Conservation (phyloP, 2,888 invertebrate species). For the Xanthostigma xanthostigma region DNA sequence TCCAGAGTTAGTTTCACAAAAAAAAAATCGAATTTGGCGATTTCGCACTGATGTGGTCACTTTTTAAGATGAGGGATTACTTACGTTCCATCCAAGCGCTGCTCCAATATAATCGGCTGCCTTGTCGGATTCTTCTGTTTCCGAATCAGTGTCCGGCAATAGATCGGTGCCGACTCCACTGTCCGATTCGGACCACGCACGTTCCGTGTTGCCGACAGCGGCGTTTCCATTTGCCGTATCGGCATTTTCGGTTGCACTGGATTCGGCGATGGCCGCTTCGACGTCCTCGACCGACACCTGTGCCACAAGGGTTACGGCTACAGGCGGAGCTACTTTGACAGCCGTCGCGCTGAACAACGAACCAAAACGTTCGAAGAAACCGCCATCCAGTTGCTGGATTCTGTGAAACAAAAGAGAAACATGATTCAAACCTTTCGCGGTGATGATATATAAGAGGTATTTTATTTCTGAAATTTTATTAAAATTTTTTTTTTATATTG, state of each 20-base stretch:
- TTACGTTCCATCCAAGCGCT: conserved; percentile 61
- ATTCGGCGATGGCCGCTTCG: conserved; percentile 20
- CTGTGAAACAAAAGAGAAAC: conserved; percentile 32
- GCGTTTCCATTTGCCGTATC: conserved; percentile 29
- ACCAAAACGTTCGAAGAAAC: conserved; percentile 74
- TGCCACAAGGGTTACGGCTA: conserved; percentile 10
- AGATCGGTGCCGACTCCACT: conserved; percentile 40
- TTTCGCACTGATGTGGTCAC: no score
- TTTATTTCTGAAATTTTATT: conserved; percentile 15
- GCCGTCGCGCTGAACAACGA: conserved; percentile 45
- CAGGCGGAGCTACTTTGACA: conserved; percentile 19
- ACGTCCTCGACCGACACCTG: conserved; percentile 19
- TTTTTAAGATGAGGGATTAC: conserved; percentile 24
- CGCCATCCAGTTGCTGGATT: conserved; percentile 68
- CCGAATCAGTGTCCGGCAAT: conserved; percentile 47
- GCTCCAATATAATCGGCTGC: conserved; percentile 41
- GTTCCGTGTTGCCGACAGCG: conserved; percentile 21
- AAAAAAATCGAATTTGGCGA: no score
- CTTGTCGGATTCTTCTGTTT: conserved; percentile 46
- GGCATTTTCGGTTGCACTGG: conserved; percentile 8
- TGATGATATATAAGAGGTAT: not conserved
- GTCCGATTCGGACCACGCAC: conserved; percentile 22
- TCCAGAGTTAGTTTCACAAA: no score
- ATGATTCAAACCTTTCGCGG: conserved; percentile 1
- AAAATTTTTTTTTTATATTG: not conserved